Base-by-base conservation (phyloP, 2,888 invertebrate species). In the Polietes domitor region DNA sequence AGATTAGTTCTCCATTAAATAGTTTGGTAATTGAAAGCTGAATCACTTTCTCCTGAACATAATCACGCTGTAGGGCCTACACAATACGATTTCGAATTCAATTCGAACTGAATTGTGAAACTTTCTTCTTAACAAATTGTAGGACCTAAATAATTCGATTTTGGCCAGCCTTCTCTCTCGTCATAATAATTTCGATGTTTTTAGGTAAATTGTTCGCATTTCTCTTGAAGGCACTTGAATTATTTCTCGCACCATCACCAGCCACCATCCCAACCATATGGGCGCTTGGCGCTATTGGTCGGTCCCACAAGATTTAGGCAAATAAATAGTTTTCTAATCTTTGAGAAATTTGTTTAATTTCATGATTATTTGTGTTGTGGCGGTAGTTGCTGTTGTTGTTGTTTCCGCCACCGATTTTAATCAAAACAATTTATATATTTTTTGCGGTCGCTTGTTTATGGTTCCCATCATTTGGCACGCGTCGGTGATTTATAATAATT, bases 391-490 rank as follows among this genome's bases (percentile, higher is more conserved):
- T n/a, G n/a, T 58, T 65, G 63, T 21, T 65, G 61, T 24, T 32
- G 24, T 32, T 41, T 53, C 10, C 12, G 68, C 21, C 26, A 32
- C n/a, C 21, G 50, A 10, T 37, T 55, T 72, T 1, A 72, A 72
- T 37, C 41, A 24, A 50, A 72, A 55, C 41, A 58, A 41, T 68
- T 41, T 68, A n/a, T 41, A 19, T 70, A 17, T 70, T 43, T 63
- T 63, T 21, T 19, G 65, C 32, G 32, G 37, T 63, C 4, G 28
- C 43, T 74, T 68, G 41, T 26, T 24, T 72, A 47, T 15, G 17
- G 47, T 70, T 68, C 72, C 32, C 32, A 55, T 43, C 76, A 68
- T 72, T 80, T 81, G 85, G 83, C 85, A 85, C 85, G 85, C 83
- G 83, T 80, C 74, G 55, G 68, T 83, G 83, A 82, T 79, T 81